A percentile compares a stretch with the other conserved stretches of the same genome.
These are phyloP conservation scores for Fissipunctia ypsillon DNA, from an alignment of 2,888 invertebrate species.

Conservation along the genomic window DNA sequence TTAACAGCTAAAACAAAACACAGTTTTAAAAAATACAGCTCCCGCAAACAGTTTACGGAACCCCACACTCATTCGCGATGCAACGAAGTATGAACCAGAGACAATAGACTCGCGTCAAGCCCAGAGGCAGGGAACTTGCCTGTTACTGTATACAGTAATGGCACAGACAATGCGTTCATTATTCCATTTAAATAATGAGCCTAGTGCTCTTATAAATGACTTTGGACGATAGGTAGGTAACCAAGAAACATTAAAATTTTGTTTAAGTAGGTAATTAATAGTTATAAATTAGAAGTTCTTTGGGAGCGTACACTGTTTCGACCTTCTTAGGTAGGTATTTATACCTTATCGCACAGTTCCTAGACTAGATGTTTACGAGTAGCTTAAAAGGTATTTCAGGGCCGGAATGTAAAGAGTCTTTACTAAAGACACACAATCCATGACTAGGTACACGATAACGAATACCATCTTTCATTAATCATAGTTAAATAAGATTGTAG, in stretches of 20 bases:
- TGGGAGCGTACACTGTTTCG: background rate
- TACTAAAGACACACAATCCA: background rate
- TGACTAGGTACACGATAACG: background rate
- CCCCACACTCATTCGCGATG: slow-evolving; percentile 68
- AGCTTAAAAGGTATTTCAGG: background rate
- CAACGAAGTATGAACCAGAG: slow-evolving; percentile 73
- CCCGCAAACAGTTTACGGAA: slow-evolving; percentile 46
- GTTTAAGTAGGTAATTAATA: background rate
- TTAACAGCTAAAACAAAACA: background rate
- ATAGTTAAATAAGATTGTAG: background rate
- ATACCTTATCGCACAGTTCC: background rate
- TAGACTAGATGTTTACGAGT: background rate
- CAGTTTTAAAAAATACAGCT: slow-evolving; percentile 1
- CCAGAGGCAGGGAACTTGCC: slow-evolving; percentile 65
- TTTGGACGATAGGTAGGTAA: slow-evolving; percentile 11
- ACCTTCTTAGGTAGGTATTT: background rate
- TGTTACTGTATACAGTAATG: slow-evolving; percentile 67
- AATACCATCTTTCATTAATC: background rate
- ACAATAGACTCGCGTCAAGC: slow-evolving; percentile 68
- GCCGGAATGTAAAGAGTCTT: background rate
- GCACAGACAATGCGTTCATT: slow-evolving; percentile 72
- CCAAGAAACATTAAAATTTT: background rate
- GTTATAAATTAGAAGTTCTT: background rate
- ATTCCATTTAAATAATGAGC: slow-evolving; percentile 75
- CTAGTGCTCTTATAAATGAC: slow-evolving; percentile 60